These are phyloP conservation scores for Cosmia pyralina DNA, from an alignment of 2,888 invertebrate species.

Conservation along the genomic window DNA sequence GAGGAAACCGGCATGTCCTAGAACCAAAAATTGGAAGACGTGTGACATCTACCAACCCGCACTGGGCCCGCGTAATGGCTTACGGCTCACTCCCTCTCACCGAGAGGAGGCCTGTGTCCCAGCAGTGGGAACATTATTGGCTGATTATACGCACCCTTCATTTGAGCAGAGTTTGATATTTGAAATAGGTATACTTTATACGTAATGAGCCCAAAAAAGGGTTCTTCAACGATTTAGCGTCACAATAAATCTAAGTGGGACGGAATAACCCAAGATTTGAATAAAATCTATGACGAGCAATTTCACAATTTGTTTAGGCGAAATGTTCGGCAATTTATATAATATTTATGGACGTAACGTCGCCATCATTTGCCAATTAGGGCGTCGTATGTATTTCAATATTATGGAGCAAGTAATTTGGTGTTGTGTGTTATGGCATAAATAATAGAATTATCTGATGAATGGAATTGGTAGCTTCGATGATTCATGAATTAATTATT, in stretches of 20 bases:
- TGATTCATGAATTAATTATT: slow-evolving; percentile 9
- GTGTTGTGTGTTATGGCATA: neutral
- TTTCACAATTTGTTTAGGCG: slow-evolving; percentile 15
- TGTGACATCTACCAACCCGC: no score
- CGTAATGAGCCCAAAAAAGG: slow-evolving; percentile 9
- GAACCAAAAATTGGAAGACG: no score
- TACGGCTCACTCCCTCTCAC: no score
- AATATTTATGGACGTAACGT: slow-evolving; percentile 12
- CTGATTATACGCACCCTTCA: neutral
- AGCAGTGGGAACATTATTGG: no score
- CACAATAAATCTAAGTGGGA: neutral
- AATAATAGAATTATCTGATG: slow-evolving; percentile 10
- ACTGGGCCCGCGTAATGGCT: no score
- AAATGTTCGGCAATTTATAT: neutral
- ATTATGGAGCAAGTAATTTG: slow-evolving; percentile 1
- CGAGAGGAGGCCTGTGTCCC: no score
- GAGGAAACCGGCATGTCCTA: no score
- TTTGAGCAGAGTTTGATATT: neutral
- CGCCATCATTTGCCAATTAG: slow-evolving; percentile 41
- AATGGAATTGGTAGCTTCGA: neutral
- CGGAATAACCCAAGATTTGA: neutral
- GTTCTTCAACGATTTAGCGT: neutral
- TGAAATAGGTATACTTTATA: neutral
- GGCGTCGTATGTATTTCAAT: slow-evolving; percentile 25
- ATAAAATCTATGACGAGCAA: neutral